Evolutionary conservation across 2,888 invertebrate genomes (phyloP).

Genomic region (Pseudoips prasinana): DNA sequence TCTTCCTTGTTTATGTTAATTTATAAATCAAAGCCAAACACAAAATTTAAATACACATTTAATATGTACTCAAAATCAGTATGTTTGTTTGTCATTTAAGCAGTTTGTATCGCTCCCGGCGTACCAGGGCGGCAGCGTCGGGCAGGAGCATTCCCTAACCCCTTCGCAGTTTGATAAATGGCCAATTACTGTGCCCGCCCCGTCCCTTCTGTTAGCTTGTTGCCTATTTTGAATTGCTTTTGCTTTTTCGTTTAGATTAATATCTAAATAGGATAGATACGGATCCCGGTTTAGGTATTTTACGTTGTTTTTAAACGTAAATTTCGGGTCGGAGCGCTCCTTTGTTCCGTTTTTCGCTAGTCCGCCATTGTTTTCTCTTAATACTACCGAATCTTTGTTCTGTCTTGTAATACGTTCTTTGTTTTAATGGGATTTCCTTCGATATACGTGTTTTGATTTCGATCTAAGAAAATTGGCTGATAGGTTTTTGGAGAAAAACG

Average conservation of each 20-base stretch:
- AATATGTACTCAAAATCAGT: conserved; percentile 30
- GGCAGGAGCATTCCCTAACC: conserved; percentile 73
- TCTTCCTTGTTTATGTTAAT: too few species aligned
- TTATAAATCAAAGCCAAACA: too few species aligned
- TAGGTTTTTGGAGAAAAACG: conserved; percentile 19
- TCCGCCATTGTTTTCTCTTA: conserved; percentile 59
- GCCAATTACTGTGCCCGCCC: conserved; percentile 80
- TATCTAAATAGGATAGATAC: conserved; percentile 83
- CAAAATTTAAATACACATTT: conserved; percentile 20
- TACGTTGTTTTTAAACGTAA: conserved; percentile 82
- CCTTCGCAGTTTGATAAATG: conserved; percentile 83
- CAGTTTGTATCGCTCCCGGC: conserved; percentile 29
- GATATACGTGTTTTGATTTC: conserved; percentile 37
- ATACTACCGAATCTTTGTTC: conserved; percentile 54
- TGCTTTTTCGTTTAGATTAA: conserved; percentile 83
- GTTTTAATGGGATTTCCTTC: conserved; percentile 42
- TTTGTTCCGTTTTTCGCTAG: conserved; percentile 60
- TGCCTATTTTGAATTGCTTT: conserved; percentile 82
- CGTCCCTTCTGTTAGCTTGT: conserved; percentile 81
- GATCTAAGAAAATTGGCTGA: conserved; percentile 35
- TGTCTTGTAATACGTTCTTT: conserved; percentile 50
- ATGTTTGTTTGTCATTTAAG: conserved; percentile 54
- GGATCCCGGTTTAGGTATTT: conserved; percentile 77
- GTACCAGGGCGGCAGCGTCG: conserved; percentile 65
- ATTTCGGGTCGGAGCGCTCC: conserved; percentile 53